These are phyloP conservation scores for Tachysurus fulvidraco DNA, from an alignment of 2,113 vertebrate genomes.

Conservation along the genomic window DNA sequence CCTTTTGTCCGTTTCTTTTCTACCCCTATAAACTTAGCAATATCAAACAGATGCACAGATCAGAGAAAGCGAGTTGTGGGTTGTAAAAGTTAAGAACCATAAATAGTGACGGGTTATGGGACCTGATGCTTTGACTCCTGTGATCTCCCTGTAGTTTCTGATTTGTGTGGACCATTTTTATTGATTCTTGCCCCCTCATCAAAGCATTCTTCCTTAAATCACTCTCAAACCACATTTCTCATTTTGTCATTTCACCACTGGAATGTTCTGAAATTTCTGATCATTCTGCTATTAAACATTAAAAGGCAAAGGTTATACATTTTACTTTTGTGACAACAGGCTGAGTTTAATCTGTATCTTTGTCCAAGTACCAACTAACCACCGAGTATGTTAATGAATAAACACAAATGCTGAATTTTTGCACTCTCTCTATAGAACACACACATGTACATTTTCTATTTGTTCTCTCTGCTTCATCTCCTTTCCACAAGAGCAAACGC, in stretches of 20 bases:
- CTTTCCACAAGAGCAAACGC: conserved; percentile 34
- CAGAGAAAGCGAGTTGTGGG: neutral
- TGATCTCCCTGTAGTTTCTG: conserved; percentile 12
- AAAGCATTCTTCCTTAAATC: conserved; percentile 55
- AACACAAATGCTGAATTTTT: neutral
- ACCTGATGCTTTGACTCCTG: neutral
- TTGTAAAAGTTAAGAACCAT: conserved; percentile 34
- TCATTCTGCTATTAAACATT: neutral
- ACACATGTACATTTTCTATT: conserved; percentile 36
- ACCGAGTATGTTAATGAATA: conserved; percentile 26
- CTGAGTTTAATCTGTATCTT: conserved; percentile 24
- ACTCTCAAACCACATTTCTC: conserved; percentile 42
- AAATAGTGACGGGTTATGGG: conserved; percentile 17
- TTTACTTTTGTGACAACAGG: conserved; percentile 17
- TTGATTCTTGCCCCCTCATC: conserved; percentile 42
- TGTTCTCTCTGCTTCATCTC: conserved; percentile 18
- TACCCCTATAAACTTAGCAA: neutral
- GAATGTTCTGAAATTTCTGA: neutral
- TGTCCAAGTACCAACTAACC: neutral
- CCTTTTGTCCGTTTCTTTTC: neutral
- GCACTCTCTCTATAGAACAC: neutral
- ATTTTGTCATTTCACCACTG: conserved; percentile 21
- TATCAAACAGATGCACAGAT: conserved; percentile 24
- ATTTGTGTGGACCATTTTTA: conserved; percentile 8
- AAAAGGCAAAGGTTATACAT: conserved; percentile 21